Conservation (phyloP, 2,797 vertebrate species). For the Thripadectes ignobilis region DNA sequence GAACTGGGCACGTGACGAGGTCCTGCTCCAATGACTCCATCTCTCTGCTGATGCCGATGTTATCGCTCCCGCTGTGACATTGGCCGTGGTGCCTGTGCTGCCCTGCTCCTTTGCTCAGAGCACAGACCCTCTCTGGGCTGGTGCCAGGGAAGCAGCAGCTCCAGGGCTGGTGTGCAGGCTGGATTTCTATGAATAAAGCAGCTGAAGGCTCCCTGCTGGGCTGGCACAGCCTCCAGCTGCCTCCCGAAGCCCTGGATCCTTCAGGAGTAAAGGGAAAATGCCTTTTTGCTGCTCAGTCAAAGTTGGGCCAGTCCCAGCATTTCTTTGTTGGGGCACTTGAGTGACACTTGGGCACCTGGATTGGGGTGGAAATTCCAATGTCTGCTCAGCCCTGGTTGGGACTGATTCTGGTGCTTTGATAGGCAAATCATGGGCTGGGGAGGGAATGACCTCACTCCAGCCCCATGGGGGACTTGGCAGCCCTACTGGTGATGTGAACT, state of each 20-base stretch:
- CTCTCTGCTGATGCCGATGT: not conserved
- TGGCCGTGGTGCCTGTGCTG: not conserved
- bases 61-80: not conserved
- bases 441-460: not conserved
- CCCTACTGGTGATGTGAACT: not conserved
- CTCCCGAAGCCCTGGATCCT: not conserved
- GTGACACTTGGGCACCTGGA: not conserved
- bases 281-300: rapidly evolving
- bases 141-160: not conserved
- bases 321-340: not conserved
- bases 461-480: not conserved
- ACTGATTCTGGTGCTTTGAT: not conserved
- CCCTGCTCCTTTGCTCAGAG: not conserved
- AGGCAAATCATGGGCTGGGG: not conserved
- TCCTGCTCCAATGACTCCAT: not conserved
- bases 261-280: not conserved
- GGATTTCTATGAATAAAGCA: not conserved
- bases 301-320: rapidly evolving
- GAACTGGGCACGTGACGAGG: not conserved
- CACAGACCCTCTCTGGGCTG: not conserved
- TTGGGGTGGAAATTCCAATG: not conserved
- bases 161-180: not conserved
- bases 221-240: not conserved
- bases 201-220: not conserved
- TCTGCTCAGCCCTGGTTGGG: not conserved